Conservation (phyloP, 92 coral and sea anemone genomes). For the Umimayanthus chanpuru region DNA sequence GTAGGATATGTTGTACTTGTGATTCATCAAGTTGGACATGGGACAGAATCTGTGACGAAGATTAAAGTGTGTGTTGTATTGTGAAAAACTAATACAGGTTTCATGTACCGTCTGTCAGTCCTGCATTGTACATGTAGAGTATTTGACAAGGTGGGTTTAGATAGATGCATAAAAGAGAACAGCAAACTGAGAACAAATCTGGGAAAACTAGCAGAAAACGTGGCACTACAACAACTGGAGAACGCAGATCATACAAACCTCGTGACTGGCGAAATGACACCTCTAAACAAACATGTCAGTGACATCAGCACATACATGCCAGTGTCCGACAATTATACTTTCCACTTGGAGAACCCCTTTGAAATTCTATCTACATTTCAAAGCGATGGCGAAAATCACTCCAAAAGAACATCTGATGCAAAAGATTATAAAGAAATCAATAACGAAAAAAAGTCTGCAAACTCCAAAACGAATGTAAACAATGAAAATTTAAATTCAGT, state of each 20-base stretch:
- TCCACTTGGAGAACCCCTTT: background rate
- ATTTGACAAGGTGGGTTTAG: too few relatives aligned
- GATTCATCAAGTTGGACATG: too few relatives aligned
- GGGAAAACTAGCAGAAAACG: background rate
- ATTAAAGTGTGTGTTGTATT: too few relatives aligned
- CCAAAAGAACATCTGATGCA: background rate
- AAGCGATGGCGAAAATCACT: background rate
- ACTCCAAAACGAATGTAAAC: background rate
- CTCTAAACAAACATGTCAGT: background rate
- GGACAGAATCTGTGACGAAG: too few relatives aligned
- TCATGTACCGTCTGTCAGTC: too few relatives aligned
- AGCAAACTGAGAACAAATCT: background rate
- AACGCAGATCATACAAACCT: background rate
- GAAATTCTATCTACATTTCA: background rate
- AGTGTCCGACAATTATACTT: background rate
- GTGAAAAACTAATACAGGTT: too few relatives aligned
- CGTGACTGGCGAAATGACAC: background rate
- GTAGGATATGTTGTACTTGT: too few relatives aligned
- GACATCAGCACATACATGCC: background rate
- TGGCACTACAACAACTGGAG: background rate
- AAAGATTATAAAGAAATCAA: background rate
- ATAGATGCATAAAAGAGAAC: too few relatives aligned
- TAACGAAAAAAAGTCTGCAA: background rate
- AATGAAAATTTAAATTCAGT: too few relatives aligned
- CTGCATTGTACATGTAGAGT: too few relatives aligned